A percentile compares a stretch with the other conserved stretches of the same genome.
These are phyloP conservation scores for Sternotherus odoratus DNA, from an alignment of 2,797 vertebrate species.

Conservation along the genomic window DNA sequence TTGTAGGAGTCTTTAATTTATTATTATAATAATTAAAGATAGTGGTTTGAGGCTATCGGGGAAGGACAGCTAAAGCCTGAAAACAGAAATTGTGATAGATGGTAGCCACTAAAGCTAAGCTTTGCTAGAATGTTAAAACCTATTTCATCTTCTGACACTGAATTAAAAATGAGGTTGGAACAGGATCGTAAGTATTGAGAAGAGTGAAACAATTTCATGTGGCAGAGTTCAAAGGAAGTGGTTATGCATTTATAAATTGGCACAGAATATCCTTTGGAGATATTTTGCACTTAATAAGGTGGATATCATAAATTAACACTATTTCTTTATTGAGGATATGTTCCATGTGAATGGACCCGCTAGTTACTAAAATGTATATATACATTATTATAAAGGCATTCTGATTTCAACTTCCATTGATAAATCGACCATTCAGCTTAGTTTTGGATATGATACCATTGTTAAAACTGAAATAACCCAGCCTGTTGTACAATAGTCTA, in stretches of 20 bases:
- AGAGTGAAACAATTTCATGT: constrained; percentile 56
- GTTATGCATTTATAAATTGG: constrained; percentile 58
- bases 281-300: constrained; percentile 62
- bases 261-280: constrained; percentile 46
- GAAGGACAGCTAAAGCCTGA: constrained; percentile 3
- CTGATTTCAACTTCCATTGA: not conserved
- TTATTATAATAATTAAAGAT: constrained; percentile 33
- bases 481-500: not conserved
- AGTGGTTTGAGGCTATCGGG: not conserved
- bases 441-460: not conserved
- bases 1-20: constrained; percentile 47
- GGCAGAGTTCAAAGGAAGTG: constrained; percentile 72
- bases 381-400: not conserved
- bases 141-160: constrained; percentile 28
- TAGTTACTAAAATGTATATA: not conserved
- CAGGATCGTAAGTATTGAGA: constrained; percentile 40
- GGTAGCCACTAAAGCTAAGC: constrained; percentile 32
- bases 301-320: constrained; percentile 18
- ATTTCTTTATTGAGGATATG: constrained; percentile 34
- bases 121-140: constrained; percentile 56
- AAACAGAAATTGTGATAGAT: constrained; percentile 21
- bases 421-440: not conserved
- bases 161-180: constrained; percentile 62
- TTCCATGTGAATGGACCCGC: not conserved
- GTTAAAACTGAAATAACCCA: not conserved